These are phyloP conservation scores for Drosophila ananassae DNA, from an alignment of 1,140 invertebrate genomes.

Conservation along the genomic window DNA sequence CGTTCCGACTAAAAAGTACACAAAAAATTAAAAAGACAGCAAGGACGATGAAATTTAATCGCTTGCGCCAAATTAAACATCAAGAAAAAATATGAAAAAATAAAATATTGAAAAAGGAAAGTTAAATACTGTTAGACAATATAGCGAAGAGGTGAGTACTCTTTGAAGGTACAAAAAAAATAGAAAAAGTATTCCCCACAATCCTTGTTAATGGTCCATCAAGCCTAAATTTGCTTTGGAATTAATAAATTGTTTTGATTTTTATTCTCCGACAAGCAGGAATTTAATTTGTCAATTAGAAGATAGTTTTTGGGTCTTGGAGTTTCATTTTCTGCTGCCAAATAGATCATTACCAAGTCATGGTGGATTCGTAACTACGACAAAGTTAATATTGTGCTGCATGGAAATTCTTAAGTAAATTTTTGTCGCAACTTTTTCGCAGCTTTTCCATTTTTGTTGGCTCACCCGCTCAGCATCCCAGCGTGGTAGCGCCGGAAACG, in stretches of 20 bases:
- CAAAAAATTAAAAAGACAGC: constrained; percentile 17
- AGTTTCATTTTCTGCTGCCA: constrained; percentile 3
- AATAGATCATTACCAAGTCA: constrained; percentile 31
- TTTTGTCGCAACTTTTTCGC: constrained; percentile 56
- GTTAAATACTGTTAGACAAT: neutral
- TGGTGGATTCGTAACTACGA: constrained; percentile 10
- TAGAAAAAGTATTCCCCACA: too few species aligned
- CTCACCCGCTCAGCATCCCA: constrained; percentile 11
- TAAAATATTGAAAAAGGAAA: constrained; percentile 40
- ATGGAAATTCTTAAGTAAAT: constrained; percentile 61
- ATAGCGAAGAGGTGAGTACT: constrained; percentile 7
- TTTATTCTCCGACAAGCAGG: neutral
- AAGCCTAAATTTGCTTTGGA: too few species aligned
- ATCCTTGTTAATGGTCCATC: too few species aligned
- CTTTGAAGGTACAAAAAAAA: neutral
- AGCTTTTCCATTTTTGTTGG: constrained; percentile 7
- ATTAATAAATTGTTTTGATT: neutral
- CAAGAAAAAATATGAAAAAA: constrained; percentile 43
- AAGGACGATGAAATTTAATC: constrained; percentile 52
- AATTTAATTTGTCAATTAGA: neutral
- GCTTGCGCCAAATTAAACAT: constrained; percentile 70
- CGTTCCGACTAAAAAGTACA: constrained; percentile 7
- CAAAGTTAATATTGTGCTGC: constrained; percentile 53
- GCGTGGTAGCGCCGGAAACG: constrained; percentile 22
- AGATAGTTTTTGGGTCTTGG: neutral